Evolutionary conservation across 2,113 vertebrate genomes (phyloP), one percentile per base, ranked within the genome.

Genomic region (Dasyornis broadbenti): DNA sequence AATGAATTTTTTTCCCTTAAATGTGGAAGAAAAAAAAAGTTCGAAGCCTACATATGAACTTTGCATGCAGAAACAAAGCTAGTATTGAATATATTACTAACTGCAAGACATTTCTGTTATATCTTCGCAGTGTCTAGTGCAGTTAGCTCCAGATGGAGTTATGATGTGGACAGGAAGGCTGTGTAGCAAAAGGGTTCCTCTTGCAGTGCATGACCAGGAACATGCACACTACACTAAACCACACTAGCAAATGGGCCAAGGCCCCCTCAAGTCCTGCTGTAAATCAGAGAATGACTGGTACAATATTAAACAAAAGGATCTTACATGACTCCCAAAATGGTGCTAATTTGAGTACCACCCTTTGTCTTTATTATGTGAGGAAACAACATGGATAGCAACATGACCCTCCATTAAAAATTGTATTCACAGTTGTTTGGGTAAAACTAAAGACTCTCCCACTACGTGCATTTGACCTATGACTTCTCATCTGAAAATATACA

Each of bases 221-320:
- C 20, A 39, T 0, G 2, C 33, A 61, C 7, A 2, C 22, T 26
- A 23, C 24, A 2, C 71, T 44, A 40, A 80, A 40, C n/a, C 0
- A 0, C 22, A 49, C 17, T 1, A 20, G 27, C 13, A 21, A 82
- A 77, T 0, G 3, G 54, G 57, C 61, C 69, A 77, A 85, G 81
- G n/a, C n/a, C 52, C 24, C 26, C 79, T 69, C 57, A 72, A 23
- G 9, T 65, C 39, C 23, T 24, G 59, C n/a, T 53, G 71, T 61
- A 93, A 72, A 82, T 82, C 94, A 85, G 28, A 27, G 42, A 85
- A 82, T 57, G 82, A 87, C 53, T 85, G 37, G 22, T 59, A 75
- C 42, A 50, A 27, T 85, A 76, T 61, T 61, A 82, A 92, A 75
- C 44, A 91, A 76, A 75, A 90, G 66, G 52, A 79, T 79, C 66